Base-by-base conservation (phyloP, 2,113 vertebrate species). In the Pterophyllum scalare region DNA sequence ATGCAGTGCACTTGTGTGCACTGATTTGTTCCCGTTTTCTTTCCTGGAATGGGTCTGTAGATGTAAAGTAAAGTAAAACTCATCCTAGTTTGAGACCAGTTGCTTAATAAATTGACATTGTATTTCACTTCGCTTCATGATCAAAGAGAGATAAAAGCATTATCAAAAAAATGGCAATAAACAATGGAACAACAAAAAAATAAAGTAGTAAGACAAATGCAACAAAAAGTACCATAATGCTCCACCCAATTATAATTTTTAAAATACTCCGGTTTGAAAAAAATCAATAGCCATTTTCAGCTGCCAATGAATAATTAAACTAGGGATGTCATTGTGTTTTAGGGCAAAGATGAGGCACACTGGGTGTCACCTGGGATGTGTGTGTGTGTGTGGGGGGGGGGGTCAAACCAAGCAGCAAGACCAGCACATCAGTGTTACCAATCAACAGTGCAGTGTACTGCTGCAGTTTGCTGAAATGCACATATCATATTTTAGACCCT, bases 231-330 rank as follows among this genome's bases (percentile, higher is more conserved):
- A 31, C 24, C 9, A 59, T 20, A 76, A 20, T 43, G 56, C 15
- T 59, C 40, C 22, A 76, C 35, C 75, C 19, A 26, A 6, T 14
- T 59, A 59, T 76, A 24, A 7, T 26, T 59, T 59, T 1, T n/a
- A 13, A 70, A 70, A 70, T 31, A 70, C 17, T 26, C 43, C 43
- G 24, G 24, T 77, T 28, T 49, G 31, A 77, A 60, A 7, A n/a
- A 77, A 77, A 49, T 77, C 58, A 77, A 28, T 46, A 49, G 24
- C 13, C 20, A 60, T 60, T 31, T 49, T n/a, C 75, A 77, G 19
- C 2, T 31, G 58, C 24, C 17, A n/a, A n/a, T 59, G 17, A 59
- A 28, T 43, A 40, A 59, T 46, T 59, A 46, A 43, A 15, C 35
- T 77, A 10, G 43, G 19, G n/a, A n/a, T 70, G 24, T 70, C 65